Evolutionary conservation across 2,113 vertebrate species (phyloP).

Genomic region (Nematolebias whitei): DNA sequence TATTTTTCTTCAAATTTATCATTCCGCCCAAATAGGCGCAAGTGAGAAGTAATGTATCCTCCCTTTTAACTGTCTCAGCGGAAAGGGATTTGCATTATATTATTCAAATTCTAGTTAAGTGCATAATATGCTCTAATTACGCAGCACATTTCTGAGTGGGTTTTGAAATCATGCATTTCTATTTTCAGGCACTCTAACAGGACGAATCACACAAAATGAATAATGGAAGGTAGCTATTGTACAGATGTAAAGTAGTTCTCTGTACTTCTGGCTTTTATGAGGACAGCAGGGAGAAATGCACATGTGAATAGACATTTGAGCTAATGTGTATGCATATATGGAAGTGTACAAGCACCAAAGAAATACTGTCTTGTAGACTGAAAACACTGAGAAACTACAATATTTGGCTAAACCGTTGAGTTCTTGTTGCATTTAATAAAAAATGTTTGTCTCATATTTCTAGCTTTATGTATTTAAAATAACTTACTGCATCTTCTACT

Average conservation of each 20-base stretch:
- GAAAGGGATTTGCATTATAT: slow-evolving; percentile 71
- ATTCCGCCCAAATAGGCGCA: slow-evolving; percentile 21
- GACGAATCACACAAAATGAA: slow-evolving; percentile 56
- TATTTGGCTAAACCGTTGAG: no score
- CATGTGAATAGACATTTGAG: slow-evolving; percentile 22
- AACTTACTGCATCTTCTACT: no score
- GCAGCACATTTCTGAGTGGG: slow-evolving; percentile 51
- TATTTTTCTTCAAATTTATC: slow-evolving; percentile 7
- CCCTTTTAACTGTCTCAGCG: slow-evolving; percentile 56
- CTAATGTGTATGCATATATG: slow-evolving; percentile 8
- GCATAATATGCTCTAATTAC: slow-evolving; percentile 74
- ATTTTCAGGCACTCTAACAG: slow-evolving; percentile 51
- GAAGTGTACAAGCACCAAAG: neutral
- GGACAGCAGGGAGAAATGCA: neutral
- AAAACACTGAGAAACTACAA: no score
- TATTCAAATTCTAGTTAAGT: slow-evolving; percentile 73
- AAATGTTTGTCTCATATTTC: no score
- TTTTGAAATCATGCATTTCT: slow-evolving; percentile 67
- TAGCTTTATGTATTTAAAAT: no score
- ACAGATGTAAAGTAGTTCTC: slow-evolving; percentile 38
- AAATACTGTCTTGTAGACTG: no score
- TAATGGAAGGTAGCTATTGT: slow-evolving; percentile 51
- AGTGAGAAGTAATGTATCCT: slow-evolving; percentile 55
- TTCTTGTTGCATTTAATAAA: no score
- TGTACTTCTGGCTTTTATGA: slow-evolving; percentile 10